Evolutionary conservation across 2,797 vertebrate species (phyloP).

Genomic region (Rhynchotus rufescens): DNA sequence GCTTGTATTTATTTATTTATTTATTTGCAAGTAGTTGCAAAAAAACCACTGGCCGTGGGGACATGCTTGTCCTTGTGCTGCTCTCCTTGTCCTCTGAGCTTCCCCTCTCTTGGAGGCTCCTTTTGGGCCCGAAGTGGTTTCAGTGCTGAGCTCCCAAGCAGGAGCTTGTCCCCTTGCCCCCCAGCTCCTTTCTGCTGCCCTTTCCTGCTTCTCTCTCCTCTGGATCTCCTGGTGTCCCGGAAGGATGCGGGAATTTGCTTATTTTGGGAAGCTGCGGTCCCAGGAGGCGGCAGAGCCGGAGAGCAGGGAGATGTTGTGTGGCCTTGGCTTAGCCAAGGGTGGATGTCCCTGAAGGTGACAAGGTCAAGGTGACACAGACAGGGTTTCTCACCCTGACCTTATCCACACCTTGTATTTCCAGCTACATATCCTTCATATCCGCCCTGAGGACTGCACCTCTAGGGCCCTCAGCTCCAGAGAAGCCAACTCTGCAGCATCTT

Average conservation of each 20-base stretch:
- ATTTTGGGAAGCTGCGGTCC: slow-evolving; percentile 20
- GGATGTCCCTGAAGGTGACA: accelerated
- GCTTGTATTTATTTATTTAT: no score
- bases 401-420: neutral
- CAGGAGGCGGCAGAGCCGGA: no score
- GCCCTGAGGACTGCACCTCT: no score
- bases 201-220: neutral
- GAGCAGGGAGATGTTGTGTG: no score
- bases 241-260: slow-evolving; percentile 1
- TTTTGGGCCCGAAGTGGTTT: neutral
- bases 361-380: neutral
- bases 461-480: neutral
- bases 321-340: neutral
- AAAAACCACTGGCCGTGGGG: no score
- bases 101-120: neutral
- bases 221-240: accelerated
- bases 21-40: no score
- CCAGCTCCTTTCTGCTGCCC: neutral
- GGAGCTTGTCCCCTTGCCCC: neutral
- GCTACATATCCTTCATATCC: accelerated
- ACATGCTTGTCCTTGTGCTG: neutral
- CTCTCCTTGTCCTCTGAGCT: neutral
- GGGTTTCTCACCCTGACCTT: neutral
- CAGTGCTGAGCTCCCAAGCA: neutral
- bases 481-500: neutral